Conservation (phyloP, 37 sponge, comb jelly and placozoan species). For the Aplysina aerophoba region DNA sequence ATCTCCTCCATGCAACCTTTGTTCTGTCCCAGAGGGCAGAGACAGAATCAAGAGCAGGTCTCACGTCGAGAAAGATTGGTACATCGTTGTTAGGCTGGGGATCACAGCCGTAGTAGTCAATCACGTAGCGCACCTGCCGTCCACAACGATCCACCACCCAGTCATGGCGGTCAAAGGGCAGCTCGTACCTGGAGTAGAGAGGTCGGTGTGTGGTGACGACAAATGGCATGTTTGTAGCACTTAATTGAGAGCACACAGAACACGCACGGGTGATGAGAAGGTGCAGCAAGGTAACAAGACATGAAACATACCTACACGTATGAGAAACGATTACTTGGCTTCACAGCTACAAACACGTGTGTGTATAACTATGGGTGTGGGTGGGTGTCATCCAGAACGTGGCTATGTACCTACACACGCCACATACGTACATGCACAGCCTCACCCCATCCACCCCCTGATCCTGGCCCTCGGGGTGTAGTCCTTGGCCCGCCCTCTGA, state of each 20-base stretch:
- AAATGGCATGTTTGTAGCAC: no score
- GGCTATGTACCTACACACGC: background rate
- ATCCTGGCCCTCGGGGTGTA: conserved; percentile 88
- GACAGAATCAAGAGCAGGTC: conserved; percentile 95
- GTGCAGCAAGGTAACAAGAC: no score
- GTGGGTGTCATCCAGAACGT: no score
- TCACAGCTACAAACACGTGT: no score
- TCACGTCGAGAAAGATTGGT: conserved; percentile 85
- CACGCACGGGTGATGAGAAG: no score
- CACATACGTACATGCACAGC: background rate
- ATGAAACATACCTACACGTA: no score
- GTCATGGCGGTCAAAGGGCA: conserved; percentile 98
- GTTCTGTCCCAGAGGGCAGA: conserved; percentile 81
- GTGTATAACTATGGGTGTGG: no score
- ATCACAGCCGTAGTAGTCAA: conserved; percentile 95
- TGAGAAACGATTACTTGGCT: no score
- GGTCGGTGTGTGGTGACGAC: no score
- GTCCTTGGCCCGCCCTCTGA: conserved; percentile 91
- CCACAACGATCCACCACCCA: conserved; percentile 95
- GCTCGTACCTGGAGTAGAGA: conserved; percentile 88
- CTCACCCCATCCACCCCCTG: conserved; percentile 83
- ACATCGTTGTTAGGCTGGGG: conserved; percentile 51
- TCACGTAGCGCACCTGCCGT: conserved; percentile 84
- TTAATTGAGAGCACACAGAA: no score
- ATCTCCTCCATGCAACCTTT: conserved; percentile 80